phyloP scores from a whole-genome alignment of 2,888 invertebrate species.

The Nymphalis c-album region DNA sequence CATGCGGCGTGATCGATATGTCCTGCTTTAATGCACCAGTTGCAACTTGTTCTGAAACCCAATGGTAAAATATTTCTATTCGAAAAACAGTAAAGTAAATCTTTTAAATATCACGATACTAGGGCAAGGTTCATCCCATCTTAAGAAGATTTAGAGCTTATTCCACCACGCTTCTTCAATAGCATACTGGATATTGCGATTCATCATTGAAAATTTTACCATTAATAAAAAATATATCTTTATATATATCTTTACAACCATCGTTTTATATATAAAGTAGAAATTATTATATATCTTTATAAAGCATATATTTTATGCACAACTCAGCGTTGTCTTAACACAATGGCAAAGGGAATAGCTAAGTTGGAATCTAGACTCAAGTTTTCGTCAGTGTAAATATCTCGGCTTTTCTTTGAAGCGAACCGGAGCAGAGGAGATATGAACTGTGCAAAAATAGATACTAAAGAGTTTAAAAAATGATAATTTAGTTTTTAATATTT shows the following conservation, averaged over 20 bases:
- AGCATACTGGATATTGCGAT: too few species aligned
- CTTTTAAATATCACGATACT: too few species aligned
- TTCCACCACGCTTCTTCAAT: too few species aligned
- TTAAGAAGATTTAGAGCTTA: neutral
- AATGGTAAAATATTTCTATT: conserved; percentile 15
- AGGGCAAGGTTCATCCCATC: too few species aligned
- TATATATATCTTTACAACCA: too few species aligned
- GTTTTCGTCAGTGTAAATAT: conserved; percentile 4
- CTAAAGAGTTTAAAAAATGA: too few species aligned
- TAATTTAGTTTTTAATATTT: too few species aligned
- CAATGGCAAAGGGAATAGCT: conserved; percentile 9
- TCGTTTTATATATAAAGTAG: neutral
- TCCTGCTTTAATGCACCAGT: conserved; percentile 47
- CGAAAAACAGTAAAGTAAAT: too few species aligned
- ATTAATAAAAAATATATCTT: too few species aligned
- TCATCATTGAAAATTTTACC: too few species aligned
- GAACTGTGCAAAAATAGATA: too few species aligned
- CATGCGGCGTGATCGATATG: conserved; percentile 61
- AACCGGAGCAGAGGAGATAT: neutral
- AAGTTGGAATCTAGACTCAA: conserved; percentile 12
- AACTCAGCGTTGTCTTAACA: conserved; percentile 2
- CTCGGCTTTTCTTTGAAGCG: neutral
- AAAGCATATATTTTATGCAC: conserved; percentile 1
- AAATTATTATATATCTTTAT: too few species aligned
- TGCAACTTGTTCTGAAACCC: conserved; percentile 35